Evolutionary conservation across 2,888 invertebrate species (phyloP).

Genomic region (Agonopterix subpropinquella): DNA sequence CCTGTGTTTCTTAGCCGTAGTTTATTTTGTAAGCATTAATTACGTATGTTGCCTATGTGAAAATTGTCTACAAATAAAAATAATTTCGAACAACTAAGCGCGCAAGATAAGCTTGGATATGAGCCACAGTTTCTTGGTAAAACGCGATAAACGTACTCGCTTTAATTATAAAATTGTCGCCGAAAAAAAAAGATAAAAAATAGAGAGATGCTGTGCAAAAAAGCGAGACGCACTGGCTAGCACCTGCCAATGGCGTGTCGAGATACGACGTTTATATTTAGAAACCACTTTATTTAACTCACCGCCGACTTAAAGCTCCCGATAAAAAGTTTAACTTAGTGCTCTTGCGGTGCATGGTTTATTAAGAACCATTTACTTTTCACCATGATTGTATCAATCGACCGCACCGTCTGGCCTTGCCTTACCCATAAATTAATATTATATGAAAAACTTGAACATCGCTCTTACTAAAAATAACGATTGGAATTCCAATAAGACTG

Average conservation of each 20-base stretch:
- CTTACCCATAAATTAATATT: slow-evolving; percentile 27
- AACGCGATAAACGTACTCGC: slow-evolving; percentile 52
- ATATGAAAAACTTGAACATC: slow-evolving; percentile 13
- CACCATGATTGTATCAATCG: slow-evolving; percentile 67
- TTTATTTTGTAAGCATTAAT: too few species aligned
- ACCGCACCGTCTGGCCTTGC: slow-evolving; percentile 31
- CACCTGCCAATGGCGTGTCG: slow-evolving; percentile 71
- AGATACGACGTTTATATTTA: slow-evolving; percentile 73
- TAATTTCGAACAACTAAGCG: too few species aligned
- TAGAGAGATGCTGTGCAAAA: slow-evolving; percentile 34
- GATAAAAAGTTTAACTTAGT: slow-evolving; percentile 66
- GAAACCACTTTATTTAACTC: slow-evolving; percentile 73
- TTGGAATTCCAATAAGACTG: not conserved
- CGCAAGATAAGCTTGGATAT: not conserved
- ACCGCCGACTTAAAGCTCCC: slow-evolving; percentile 62
- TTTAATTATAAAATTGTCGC: slow-evolving; percentile 70
- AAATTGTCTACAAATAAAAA: too few species aligned
- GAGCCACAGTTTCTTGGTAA: slow-evolving; percentile 50
- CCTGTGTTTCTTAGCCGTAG: too few species aligned
- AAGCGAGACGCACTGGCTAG: slow-evolving; percentile 50
- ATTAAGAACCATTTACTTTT: slow-evolving; percentile 68
- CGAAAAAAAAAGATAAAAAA: slow-evolving; percentile 49
- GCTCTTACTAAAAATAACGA: slow-evolving; percentile 28
- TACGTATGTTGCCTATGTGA: too few species aligned
- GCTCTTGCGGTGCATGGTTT: slow-evolving; percentile 59